Conservation (phyloP, 2,797 vertebrate species). For the Clarias fuscus region DNA sequence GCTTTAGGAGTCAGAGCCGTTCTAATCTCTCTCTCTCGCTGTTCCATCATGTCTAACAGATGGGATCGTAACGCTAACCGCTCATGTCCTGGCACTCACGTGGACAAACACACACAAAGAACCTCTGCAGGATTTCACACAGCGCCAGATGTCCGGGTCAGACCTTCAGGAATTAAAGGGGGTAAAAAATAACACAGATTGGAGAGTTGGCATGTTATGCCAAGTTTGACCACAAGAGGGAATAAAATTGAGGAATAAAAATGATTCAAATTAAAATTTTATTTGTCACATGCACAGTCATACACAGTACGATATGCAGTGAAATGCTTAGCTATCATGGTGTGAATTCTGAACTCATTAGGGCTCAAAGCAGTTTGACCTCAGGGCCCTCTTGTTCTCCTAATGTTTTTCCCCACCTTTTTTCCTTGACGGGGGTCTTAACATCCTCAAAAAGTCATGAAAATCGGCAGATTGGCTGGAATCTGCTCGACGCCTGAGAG, state of each 20-base stretch:
- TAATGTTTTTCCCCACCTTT: too few species aligned
- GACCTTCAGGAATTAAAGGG: neutral
- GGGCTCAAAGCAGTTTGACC: too few species aligned
- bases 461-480: too few species aligned
- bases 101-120: neutral
- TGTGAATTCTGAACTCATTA: neutral
- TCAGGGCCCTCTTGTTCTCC: too few species aligned
- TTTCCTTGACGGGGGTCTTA: too few species aligned
- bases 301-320: too few species aligned
- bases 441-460: too few species aligned
- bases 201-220: neutral
- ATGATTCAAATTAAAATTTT: too few species aligned
- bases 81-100: slow-evolving; percentile 20
- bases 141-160: neutral
- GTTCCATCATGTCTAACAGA: slow-evolving; percentile 32
- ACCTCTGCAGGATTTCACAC: neutral
- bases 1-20: neutral
- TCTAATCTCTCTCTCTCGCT: neutral
- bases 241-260: neutral
- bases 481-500: too few species aligned
- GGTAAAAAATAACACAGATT: neutral
- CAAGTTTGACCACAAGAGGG: neutral
- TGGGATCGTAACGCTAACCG: slow-evolving; percentile 41
- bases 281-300: too few species aligned
- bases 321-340: too few species aligned